Conservation (phyloP, 2,888 invertebrate species). For the Allacma fusca region DNA sequence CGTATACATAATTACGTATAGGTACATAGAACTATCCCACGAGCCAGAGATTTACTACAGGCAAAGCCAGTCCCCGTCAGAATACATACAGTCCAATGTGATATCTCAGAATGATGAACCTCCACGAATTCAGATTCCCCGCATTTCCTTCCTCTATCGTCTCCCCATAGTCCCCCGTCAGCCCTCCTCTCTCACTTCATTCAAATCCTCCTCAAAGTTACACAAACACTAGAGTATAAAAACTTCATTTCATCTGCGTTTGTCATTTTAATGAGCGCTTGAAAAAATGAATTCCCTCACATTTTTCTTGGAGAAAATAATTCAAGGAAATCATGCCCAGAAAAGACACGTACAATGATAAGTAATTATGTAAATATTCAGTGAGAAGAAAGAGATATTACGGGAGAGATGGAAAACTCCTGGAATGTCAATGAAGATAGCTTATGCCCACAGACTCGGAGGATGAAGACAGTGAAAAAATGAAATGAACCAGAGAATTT, state of each 20-base stretch:
- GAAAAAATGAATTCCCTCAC: not conserved
- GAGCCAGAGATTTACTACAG: too few relatives aligned
- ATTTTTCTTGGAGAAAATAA: not conserved
- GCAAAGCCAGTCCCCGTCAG: too few relatives aligned
- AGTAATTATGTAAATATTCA: not conserved
- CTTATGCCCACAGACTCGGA: not conserved
- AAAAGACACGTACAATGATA: not conserved
- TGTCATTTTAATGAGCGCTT: not conserved
- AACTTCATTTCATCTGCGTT: conserved; percentile 1
- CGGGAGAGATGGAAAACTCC: not conserved
- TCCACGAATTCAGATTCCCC: not conserved
- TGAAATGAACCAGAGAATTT: conserved; percentile 1
- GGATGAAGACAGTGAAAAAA: not conserved
- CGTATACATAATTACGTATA: too few relatives aligned
- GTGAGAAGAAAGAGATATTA: not conserved
- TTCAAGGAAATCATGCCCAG: not conserved
- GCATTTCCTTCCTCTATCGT: not conserved
- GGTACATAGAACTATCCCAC: too few relatives aligned
- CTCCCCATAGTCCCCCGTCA: too few relatives aligned
- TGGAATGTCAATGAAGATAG: not conserved
- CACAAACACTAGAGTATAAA: not conserved
- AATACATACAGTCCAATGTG: too few relatives aligned
- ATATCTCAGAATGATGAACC: not conserved
- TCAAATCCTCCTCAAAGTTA: not conserved
- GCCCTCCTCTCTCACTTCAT: not conserved